Evolutionary conservation across 1,140 invertebrate species (phyloP), one percentile per base, ranked within the genome.

Genomic region (Cepaea nemoralis): DNA sequence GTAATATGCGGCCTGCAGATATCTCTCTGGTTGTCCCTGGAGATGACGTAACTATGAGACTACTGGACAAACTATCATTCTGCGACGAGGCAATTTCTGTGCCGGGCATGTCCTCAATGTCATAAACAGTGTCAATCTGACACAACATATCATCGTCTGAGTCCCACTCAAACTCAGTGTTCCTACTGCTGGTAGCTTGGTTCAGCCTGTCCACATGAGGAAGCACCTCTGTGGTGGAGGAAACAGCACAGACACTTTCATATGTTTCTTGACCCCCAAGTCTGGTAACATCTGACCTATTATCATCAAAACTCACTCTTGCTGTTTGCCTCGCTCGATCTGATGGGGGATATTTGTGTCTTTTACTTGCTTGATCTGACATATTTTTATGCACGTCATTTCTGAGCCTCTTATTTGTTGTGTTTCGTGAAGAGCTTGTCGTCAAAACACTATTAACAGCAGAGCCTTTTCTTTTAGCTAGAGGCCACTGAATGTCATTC

Each of bases 121-220:
- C 75, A 63, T 39, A 37, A 59, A 77, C 33, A 37, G 35, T 35
- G 39, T 77, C 75, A 63, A 77, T 63, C 27, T 77, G 50, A 24
- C 75, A 59, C 27, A 77, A 63, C 31, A 77, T 77, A 22, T 77
- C 75, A 63, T 77, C 75, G 39, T 77, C 75, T 12, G 50, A 63
- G 27, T 77, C 75, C 75, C 75, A 77, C 12, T 8, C 69, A 70
- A 3, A 37, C 6, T 45, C 40, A 42, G 16, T 35, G 33, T 12
- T 63, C 35, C 35, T 39, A 19, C 37, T 63, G 33, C 16, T 24
- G 16, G n/a, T 19, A 55, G 50, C 3, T 14, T 70, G 14, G 39
- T 33, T 40, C 35, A 14, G 8, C 12, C 8, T 70, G 67, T 39
- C 6, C 22, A 19, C 10, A 5, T 39, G 22, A 10, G 39, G 3